phyloP scores from a whole-genome alignment of 2,113 vertebrate genomes.

The Epinephelus cyanopodus region DNA sequence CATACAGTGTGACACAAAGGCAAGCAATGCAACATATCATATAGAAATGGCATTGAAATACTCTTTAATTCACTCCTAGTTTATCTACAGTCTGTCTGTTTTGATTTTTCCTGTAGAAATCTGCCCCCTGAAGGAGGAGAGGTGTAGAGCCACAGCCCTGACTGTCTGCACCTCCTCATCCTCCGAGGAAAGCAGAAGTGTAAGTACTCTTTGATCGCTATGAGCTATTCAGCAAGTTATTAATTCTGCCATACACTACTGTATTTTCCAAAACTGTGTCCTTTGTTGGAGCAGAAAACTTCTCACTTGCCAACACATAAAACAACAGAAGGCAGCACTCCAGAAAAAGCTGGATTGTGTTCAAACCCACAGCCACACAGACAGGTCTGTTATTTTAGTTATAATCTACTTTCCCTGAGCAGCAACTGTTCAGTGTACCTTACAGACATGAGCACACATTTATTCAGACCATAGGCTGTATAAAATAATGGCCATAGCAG shows the following conservation, averaged over 20 bases:
- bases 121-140: conserved; percentile 27
- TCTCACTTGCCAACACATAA: not conserved
- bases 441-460: not conserved
- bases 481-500: too few relatives aligned
- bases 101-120: conserved; percentile 1
- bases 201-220: not conserved
- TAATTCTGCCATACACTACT: not conserved
- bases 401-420: not conserved
- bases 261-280: not conserved
- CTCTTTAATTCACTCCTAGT: not conserved
- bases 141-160: not conserved
- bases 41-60: not conserved
- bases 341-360: not conserved
- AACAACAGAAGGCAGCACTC: not conserved
- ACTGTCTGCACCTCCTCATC: not conserved
- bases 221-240: not conserved
- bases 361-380: not conserved
- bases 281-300: not conserved
- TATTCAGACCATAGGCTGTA: too few relatives aligned
- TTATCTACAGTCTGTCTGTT: conserved; percentile 6
- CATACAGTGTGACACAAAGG: not conserved
- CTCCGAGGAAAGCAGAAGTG: not conserved
- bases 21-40: not conserved
- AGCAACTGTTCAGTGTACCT: not conserved
- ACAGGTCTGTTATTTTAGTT: not conserved